Percentiles rank a stretch among this genome's conserved stretches.
These are phyloP conservation scores for Microcebus ravelobensis DNA, from an alignment of 2,113 vertebrate species.

Conservation along the genomic window DNA sequence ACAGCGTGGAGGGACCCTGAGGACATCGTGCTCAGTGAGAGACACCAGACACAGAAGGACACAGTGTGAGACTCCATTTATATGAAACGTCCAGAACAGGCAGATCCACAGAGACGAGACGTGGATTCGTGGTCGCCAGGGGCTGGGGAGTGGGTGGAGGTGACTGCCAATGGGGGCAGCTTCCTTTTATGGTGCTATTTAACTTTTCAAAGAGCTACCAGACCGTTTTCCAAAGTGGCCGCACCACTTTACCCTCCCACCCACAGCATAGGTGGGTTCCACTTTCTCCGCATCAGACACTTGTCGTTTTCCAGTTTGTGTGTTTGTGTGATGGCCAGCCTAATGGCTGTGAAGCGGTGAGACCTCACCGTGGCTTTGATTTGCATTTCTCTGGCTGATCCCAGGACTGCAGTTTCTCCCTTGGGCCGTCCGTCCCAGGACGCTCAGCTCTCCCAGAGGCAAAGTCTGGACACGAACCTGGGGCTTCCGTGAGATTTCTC, in stretches of 20 bases:
- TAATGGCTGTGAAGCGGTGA: not conserved
- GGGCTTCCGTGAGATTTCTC: not conserved
- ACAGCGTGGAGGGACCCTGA: not conserved
- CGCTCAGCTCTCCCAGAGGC: not conserved
- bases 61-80: not conserved
- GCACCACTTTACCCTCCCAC: not conserved
- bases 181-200: not conserved
- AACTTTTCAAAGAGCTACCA: not conserved
- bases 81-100: not conserved
- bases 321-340: not conserved
- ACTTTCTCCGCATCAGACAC: not conserved
- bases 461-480: accelerated
- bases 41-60: not conserved
- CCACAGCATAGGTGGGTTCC: not conserved
- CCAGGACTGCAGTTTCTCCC: not conserved
- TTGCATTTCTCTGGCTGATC: not conserved
- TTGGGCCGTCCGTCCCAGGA: too few relatives aligned
- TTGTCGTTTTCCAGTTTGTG: not conserved
- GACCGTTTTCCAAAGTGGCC: not conserved
- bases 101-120: not conserved
- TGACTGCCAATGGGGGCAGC: not conserved
- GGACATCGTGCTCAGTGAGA: not conserved
- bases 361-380: not conserved
- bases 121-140: not conserved
- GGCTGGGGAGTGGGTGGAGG: not conserved